Evolutionary conservation across 1,140 invertebrate genomes (phyloP), one percentile per base, ranked within the genome.

Genomic region (Pseudomyrmex pallidus): DNA sequence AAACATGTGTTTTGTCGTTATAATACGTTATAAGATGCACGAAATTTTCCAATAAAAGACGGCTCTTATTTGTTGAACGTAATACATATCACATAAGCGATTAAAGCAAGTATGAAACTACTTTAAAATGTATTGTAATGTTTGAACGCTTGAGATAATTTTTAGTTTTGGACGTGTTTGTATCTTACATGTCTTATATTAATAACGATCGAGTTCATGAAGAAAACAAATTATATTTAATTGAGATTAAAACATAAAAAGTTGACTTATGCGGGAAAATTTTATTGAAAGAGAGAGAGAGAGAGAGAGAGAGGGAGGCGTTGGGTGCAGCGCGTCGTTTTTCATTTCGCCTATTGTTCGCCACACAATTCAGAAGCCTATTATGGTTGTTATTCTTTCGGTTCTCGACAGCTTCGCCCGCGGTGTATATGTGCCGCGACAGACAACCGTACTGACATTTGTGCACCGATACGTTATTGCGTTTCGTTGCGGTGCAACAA

Each of bases 351-450:
- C 73, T 68, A 90, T 90, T 87, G 88, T 86, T 88, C 74, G 78
- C 67, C 59, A 85, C 74, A 89, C 85, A 85, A 88, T 90, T 89
- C 88, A 82, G 74, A 61, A 87, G 88, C 88, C 90, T 90, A 90
- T 91, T 91, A 91, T 89, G 82, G 87, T 84, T 90, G 88, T 90
- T 90, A 91, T 90, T 90, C 87, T 91, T 90, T 86, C 90, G 54
- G 72, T 76, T 25, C 73, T 67, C 82, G 76, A 87, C 86, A 89
- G 85, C 74, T 85, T 87, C 78, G 88, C 82, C 73, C 67, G 82
- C 70, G 87, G 87, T 87, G 87, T 87, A 82, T 80, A 80, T 78
- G 82, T 82, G 74, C 35, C 70, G 70, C 78, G 84, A 84, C 77
- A 77, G 88, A 83, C 83, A 90, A 83, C 82, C 74, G 87, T 80